A percentile compares a stretch with the other conserved stretches of the same genome.
Conservation (phyloP, 1,140 invertebrate genomes). For the Cardiocondyla obscurior region DNA sequence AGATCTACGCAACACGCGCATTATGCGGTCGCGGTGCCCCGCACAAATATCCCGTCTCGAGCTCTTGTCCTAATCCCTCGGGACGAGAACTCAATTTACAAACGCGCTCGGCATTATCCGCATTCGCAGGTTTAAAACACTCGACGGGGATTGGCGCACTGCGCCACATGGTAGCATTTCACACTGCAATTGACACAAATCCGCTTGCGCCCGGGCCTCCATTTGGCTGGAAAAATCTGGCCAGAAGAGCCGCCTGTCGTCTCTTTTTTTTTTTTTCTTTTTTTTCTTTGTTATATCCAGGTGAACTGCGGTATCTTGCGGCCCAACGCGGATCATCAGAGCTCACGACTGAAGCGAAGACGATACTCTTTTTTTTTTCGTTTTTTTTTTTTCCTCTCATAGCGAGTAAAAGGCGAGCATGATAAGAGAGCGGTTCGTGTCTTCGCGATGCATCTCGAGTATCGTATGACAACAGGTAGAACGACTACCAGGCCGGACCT, state of each 20-base stretch:
- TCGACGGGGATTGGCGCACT: slow-evolving; percentile 64
- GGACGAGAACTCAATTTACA: slow-evolving; percentile 77
- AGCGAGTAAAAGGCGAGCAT: slow-evolving; percentile 9
- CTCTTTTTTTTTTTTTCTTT: neutral
- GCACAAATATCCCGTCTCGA: slow-evolving; percentile 74
- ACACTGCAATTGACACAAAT: slow-evolving; percentile 74
- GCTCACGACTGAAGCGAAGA: slow-evolving; percentile 43
- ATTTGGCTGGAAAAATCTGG: slow-evolving; percentile 13
- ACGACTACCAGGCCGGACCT: slow-evolving; percentile 54
- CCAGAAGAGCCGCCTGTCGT: neutral
- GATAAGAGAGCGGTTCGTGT: slow-evolving; percentile 61
- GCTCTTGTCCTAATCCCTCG: slow-evolving; percentile 68
- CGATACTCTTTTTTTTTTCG: slow-evolving; percentile 37
- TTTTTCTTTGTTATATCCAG: neutral
- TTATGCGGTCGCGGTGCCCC: slow-evolving; percentile 57
- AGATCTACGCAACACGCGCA: slow-evolving; percentile 64
- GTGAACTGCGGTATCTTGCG: neutral
- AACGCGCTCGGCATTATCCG: slow-evolving; percentile 72
- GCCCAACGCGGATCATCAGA: neutral
- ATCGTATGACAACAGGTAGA: slow-evolving; percentile 75
- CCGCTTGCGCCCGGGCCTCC: neutral
- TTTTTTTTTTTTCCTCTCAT: slow-evolving; percentile 18
- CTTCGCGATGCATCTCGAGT: slow-evolving; percentile 64
- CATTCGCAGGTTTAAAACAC: slow-evolving; percentile 76
- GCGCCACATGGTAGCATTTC: slow-evolving; percentile 71